phyloP scores from a whole-genome alignment of 2,888 invertebrate genomes.

The Aspidiotus rigidus region DNA sequence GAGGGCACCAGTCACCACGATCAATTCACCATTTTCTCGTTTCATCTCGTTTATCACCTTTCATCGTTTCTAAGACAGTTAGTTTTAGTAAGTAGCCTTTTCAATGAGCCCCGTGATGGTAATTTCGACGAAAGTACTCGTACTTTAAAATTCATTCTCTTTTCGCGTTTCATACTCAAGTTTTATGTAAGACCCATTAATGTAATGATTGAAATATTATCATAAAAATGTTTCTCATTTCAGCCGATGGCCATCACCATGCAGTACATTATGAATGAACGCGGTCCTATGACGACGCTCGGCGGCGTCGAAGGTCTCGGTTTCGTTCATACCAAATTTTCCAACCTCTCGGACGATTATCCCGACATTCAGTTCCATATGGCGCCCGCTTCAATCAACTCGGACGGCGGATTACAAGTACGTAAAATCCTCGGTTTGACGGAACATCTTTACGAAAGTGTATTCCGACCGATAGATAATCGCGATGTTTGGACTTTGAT shows the following conservation, averaged over 20 bases:
- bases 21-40: no score
- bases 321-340: constrained; percentile 75
- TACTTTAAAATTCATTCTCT: no score
- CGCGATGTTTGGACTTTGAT: constrained; percentile 74
- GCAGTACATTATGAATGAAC: constrained; percentile 66
- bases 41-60: no score
- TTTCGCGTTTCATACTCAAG: no score
- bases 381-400: constrained; percentile 79
- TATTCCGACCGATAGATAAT: constrained; percentile 70
- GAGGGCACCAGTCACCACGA: no score
- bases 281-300: constrained; percentile 76
- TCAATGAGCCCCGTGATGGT: no score
- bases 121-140: no score
- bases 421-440: constrained; percentile 69
- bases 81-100: no score
- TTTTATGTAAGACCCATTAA: no score
- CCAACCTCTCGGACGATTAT: constrained; percentile 65
- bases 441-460: constrained; percentile 67
- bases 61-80: no score
- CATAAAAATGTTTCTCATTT: constrained; percentile 3
- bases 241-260: constrained; percentile 69
- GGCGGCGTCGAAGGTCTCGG: constrained; percentile 82
- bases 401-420: constrained; percentile 57
- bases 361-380: constrained; percentile 89
- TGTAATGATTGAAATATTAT: no score